Evolutionary conservation across 2,797 vertebrate species (phyloP), one percentile per base, ranked within the genome.

Genomic region (Cheirogaleus major): DNA sequence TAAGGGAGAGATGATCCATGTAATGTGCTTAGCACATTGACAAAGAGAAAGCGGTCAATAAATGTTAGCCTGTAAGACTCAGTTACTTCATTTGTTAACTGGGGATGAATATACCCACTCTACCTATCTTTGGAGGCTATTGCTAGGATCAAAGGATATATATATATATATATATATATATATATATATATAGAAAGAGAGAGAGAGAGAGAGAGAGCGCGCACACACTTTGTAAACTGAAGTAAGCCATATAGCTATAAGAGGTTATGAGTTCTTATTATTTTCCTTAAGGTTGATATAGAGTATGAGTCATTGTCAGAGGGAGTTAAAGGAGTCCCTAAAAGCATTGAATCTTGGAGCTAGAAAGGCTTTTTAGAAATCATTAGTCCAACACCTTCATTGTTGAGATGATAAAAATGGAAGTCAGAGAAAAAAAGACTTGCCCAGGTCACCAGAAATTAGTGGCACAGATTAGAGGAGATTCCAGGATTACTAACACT

Each of bases 321-420:
- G 13, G 4, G 30, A 30, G 22, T 84, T 88, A 88, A 80, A 79
- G 57, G 41, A 32, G n/a, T 94, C 59, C 35, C 32, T 89, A 43
- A 45, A 76, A 76, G 85, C 63, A 35, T 63, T 72, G 15, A 83
- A 69, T 57, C 52, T n/a, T 80, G 45, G 22, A 11, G 2, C 25
- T n/a, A 57, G 17, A 91, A 88, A 79, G 5, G 27, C 15, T 20
- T 91, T 91, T 91, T 95, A 96, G n/a, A 75, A 82, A 55, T 20
- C 23, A 38, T 61, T 78, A 59, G 48, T 79, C 4, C 22, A 87
- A 78, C 10, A 85, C 30, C 8, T 75, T 91, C 30, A 50, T 92
- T 80, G 27, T 84, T 93, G 35, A 93, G 35, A 78, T 27, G 38
- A 65, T 93, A 76, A 15, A 88, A 76, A 80, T 91, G 5, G 27